Evolutionary conservation across 2,113 vertebrate species (phyloP).

Genomic region (Meleagris gallopavo): DNA sequence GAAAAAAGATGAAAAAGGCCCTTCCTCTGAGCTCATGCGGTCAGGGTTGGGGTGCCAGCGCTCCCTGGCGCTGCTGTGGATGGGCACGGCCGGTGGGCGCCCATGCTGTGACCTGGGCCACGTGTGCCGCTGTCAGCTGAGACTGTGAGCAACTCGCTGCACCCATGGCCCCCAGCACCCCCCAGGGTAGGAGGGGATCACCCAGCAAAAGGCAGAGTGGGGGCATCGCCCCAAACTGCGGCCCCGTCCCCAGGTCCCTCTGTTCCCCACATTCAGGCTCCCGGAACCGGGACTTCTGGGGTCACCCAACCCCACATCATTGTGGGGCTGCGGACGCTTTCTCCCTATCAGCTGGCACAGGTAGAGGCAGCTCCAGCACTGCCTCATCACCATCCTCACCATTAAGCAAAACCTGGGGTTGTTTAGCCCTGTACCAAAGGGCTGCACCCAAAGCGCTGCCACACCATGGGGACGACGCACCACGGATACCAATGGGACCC

Average conservation of each 20-base stretch:
- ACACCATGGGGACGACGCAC: rapidly evolving
- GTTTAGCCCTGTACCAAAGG: neutral
- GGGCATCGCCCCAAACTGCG: neutral
- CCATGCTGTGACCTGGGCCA: neutral
- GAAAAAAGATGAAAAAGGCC: neutral
- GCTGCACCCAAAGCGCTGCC: neutral
- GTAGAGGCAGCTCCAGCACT: rapidly evolving
- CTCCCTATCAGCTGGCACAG: neutral
- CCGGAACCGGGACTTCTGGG: neutral
- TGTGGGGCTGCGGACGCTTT: rapidly evolving
- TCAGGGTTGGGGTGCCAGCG: neutral
- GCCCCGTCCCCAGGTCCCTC: neutral
- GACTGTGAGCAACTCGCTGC: neutral
- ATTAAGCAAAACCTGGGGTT: neutral
- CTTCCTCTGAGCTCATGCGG: neutral
- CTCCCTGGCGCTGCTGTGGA: neutral
- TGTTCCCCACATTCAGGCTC: neutral
- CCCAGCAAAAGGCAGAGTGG: neutral
- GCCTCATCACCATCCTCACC: neutral
- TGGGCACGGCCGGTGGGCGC: neutral
- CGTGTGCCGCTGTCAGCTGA: neutral
- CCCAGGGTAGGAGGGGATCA: rapidly evolving
- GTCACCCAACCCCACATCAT: rapidly evolving
- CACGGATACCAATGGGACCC: rapidly evolving
- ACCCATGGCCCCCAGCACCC: rapidly evolving